Conservation (phyloP, 2,797 vertebrate genomes). For the Sebastolobus alascanus region DNA sequence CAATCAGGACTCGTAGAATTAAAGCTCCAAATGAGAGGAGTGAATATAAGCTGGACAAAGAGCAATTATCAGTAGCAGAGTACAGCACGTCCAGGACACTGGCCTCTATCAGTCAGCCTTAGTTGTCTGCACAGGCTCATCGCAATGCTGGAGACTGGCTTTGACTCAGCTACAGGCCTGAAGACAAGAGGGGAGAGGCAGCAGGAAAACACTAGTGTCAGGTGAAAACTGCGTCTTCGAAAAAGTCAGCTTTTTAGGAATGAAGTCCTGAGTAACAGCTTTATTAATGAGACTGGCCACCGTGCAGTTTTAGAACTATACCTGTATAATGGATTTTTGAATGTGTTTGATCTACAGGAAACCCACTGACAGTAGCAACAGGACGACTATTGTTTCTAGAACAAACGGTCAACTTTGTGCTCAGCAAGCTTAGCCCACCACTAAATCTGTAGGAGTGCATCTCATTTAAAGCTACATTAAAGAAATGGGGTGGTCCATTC, state of each 20-base stretch:
- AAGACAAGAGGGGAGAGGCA: conserved; percentile 40
- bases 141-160: conserved; percentile 29
- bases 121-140: conserved; percentile 52
- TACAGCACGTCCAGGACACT: conserved; percentile 58
- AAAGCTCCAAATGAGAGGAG: conserved; percentile 66
- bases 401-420: conserved; percentile 32
- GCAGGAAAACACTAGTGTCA: conserved; percentile 53
- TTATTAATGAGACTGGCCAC: conserved; percentile 50
- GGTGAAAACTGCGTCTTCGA: conserved; percentile 47
- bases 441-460: conserved; percentile 23
- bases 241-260: conserved; percentile 60
- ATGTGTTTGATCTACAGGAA: conserved; percentile 36
- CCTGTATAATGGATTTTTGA: conserved; percentile 42
- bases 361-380: conserved; percentile 18
- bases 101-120: conserved; percentile 55
- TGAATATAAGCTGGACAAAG: conserved; percentile 69
- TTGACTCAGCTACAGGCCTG: conserved; percentile 18
- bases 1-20: conserved; percentile 67
- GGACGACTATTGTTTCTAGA: conserved; percentile 24
- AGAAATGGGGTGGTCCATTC: conserved; percentile 42
- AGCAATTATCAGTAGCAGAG: conserved; percentile 73
- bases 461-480: conserved; percentile 12
- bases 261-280: conserved; percentile 44
- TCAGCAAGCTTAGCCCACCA: background rate
- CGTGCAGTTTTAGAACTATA: conserved; percentile 35